Conservation (phyloP, 2,797 vertebrate genomes). For the Anguilla anguilla region DNA sequence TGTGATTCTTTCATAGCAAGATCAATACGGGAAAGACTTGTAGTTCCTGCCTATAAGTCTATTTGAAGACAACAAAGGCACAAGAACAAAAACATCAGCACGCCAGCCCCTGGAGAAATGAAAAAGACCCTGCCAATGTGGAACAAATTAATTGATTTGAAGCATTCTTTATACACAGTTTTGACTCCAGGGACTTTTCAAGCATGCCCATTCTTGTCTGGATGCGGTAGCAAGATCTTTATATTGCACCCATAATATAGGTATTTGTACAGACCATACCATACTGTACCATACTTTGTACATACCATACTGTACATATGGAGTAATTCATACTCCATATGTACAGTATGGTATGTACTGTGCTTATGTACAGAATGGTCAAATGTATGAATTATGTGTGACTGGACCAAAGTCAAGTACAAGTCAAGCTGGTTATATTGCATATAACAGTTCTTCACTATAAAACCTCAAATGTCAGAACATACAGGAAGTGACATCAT, state of each 20-base stretch:
- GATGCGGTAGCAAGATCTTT: too few species aligned
- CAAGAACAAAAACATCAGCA: not conserved
- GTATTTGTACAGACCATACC: too few species aligned
- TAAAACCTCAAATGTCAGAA: not conserved
- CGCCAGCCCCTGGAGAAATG: not conserved
- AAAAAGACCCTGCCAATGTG: not conserved
- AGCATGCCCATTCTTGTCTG: too few species aligned
- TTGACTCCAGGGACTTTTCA: not conserved
- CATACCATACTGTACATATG: too few species aligned
- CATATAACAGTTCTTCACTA: not conserved
- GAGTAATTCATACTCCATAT: too few species aligned
- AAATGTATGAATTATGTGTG: not conserved
- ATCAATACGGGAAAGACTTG: not conserved
- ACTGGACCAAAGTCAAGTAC: not conserved
- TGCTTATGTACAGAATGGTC: too few species aligned
- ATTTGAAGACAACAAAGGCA: not conserved
- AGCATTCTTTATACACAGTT: not conserved
- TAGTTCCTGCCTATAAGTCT: not conserved
- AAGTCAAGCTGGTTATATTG: not conserved
- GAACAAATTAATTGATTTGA: not conserved
- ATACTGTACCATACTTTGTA: too few species aligned
- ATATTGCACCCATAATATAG: too few species aligned
- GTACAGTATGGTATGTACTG: too few species aligned
- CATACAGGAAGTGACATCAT: conserved; percentile 1
- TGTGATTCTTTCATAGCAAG: not conserved